Evolutionary conservation across 2,797 vertebrate genomes (phyloP).

Genomic region (Danio kyathit): DNA sequence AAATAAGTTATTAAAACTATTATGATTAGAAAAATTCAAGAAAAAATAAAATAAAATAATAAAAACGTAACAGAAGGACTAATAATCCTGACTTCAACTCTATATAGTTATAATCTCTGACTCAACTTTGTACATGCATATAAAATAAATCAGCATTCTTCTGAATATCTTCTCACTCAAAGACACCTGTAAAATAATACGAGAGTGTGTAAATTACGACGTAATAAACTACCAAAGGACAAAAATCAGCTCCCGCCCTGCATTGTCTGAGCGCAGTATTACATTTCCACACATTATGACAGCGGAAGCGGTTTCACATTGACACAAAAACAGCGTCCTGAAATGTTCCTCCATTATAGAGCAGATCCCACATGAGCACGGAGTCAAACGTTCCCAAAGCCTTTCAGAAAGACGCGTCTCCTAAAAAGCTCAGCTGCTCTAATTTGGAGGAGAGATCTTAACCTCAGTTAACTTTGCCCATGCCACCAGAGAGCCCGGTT

Average conservation of each 20-base stretch:
- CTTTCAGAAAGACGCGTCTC: neutral
- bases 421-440: conserved; percentile 63
- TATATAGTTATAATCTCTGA: too few relatives aligned
- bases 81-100: too few relatives aligned
- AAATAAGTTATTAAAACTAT: too few relatives aligned
- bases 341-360: neutral
- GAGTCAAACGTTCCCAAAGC: neutral
- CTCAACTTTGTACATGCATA: too few relatives aligned
- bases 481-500: conserved; percentile 60
- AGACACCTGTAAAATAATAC: neutral
- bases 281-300: neutral
- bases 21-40: too few relatives aligned
- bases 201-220: neutral
- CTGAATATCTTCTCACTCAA: neutral
- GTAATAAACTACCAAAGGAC: neutral
- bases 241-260: neutral
- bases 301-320: neutral
- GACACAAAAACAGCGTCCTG: neutral
- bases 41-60: too few relatives aligned
- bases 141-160: neutral
- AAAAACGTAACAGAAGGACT: too few relatives aligned
- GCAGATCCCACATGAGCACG: neutral
- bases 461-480: conserved; percentile 66
- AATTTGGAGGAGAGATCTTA: conserved; percentile 67
- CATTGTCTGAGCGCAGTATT: neutral